These are phyloP conservation scores for Tetranychus piercei DNA, from an alignment of 2,888 invertebrate genomes.

Conservation along the genomic window DNA sequence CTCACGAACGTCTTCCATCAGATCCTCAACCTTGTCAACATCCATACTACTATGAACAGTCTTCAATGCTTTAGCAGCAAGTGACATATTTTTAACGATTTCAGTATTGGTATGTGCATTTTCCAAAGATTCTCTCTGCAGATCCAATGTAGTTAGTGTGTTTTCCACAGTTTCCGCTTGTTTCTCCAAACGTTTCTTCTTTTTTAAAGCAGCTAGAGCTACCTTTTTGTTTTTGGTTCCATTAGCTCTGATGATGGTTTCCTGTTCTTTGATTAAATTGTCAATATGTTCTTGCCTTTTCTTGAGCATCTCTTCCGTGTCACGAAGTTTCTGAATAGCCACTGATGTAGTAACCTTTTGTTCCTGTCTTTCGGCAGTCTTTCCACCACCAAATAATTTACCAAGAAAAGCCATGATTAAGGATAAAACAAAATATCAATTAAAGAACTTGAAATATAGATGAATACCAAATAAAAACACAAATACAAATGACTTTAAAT, in stretches of 20 bases:
- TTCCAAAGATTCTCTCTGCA: slow-evolving; percentile 82
- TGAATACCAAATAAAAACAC: too few relatives aligned
- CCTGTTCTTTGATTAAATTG: slow-evolving; percentile 21
- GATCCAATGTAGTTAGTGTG: slow-evolving; percentile 86
- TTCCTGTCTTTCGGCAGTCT: slow-evolving; percentile 12
- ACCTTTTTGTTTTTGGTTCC: slow-evolving; percentile 35
- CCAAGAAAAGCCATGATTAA: slow-evolving; percentile 18
- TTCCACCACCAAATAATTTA: slow-evolving; percentile 20
- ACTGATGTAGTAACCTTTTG: slow-evolving; percentile 18
- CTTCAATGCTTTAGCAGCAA: slow-evolving; percentile 22
- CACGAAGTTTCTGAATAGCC: slow-evolving; percentile 22
- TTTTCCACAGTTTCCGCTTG: slow-evolving; percentile 94
- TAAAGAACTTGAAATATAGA: too few relatives aligned
- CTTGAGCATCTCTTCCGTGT: slow-evolving; percentile 21
- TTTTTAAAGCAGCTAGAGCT: slow-evolving; percentile 84
- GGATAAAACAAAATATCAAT: too few relatives aligned
- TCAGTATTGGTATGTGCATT: slow-evolving; percentile 95
- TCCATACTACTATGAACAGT: slow-evolving; percentile 44
- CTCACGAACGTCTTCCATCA: slow-evolving; percentile 99
- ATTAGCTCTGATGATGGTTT: slow-evolving; percentile 21
- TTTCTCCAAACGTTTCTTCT: slow-evolving; percentile 92
- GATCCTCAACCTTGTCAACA: slow-evolving; percentile 89
- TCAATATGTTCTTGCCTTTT: slow-evolving; percentile 22
- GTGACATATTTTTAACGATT: slow-evolving; percentile 43
- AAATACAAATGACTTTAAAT: not conserved